Evolutionary conservation across 1,140 invertebrate species (phyloP).

Genomic region (Aphis gossypii): DNA sequence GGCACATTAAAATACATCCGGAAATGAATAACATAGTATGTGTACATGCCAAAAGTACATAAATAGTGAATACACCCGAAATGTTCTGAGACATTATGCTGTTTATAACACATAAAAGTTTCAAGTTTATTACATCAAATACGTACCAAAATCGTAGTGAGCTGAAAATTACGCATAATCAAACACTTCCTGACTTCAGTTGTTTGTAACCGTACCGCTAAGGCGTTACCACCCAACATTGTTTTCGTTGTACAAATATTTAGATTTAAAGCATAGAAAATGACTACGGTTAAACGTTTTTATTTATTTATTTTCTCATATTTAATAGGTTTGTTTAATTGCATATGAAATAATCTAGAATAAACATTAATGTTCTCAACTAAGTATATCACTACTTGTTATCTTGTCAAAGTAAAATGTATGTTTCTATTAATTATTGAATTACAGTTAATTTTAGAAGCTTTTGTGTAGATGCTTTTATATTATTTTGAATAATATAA

Average conservation of each 20-base stretch:
- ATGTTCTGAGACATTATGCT: not conserved
- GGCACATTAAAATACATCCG: conserved; percentile 46
- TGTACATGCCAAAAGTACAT: conserved; percentile 37
- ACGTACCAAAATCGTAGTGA: not conserved
- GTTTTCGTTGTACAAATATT: conserved; percentile 30
- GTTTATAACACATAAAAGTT: conserved; percentile 30
- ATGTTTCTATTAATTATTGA: not conserved
- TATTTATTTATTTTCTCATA: not conserved
- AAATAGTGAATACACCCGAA: conserved; percentile 31
- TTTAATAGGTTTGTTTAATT: not conserved
- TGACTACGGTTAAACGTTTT: not conserved
- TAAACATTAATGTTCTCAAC: not conserved
- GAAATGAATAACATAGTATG: conserved; percentile 31
- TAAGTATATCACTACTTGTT: not conserved
- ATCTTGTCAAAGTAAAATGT: not conserved
- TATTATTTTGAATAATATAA: not conserved
- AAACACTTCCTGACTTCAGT: conserved; percentile 27
- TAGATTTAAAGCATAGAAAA: not conserved
- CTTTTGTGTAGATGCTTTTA: not conserved
- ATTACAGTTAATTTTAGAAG: not conserved
- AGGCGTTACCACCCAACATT: not conserved
- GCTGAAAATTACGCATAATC: conserved; percentile 42
- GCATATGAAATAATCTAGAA: not conserved
- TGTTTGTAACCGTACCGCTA: not conserved
- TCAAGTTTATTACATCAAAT: conserved; percentile 20